Evolutionary conservation across 2,888 invertebrate genomes (phyloP).

Genomic region (Neelides folsomi): DNA sequence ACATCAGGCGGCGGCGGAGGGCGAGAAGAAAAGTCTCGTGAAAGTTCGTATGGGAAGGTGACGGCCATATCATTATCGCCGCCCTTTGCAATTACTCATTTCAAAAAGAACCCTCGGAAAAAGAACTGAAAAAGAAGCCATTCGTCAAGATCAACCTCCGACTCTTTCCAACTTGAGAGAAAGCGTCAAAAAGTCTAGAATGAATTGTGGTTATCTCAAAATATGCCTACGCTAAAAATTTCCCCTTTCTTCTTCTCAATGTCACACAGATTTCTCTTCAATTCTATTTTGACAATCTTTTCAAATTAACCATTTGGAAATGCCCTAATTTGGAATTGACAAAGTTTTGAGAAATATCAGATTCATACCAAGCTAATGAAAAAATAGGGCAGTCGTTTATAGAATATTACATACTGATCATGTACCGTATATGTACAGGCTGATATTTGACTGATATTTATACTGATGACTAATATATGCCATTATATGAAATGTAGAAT

Average conservation of each 20-base stretch:
- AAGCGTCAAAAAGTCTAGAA: too few species aligned
- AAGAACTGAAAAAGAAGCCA: slow-evolving; percentile 27
- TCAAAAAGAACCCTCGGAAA: slow-evolving; percentile 15
- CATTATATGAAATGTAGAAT: too few species aligned
- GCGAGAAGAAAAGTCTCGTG: slow-evolving; percentile 4
- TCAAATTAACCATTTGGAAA: slow-evolving; percentile 21
- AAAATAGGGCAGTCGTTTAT: too few species aligned
- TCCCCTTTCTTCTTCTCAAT: slow-evolving; percentile 14
- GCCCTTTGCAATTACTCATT: slow-evolving; percentile 29
- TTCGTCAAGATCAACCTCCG: slow-evolving; percentile 32
- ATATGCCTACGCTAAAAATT: slow-evolving; percentile 7
- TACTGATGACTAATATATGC: too few species aligned
- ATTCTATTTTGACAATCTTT: slow-evolving; percentile 27
- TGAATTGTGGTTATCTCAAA: too few species aligned
- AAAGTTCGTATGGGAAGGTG: background rate
- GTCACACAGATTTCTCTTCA: slow-evolving; percentile 10
- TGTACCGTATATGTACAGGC: too few species aligned
- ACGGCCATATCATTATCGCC: slow-evolving; percentile 27
- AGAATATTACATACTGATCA: too few species aligned
- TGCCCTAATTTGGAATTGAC: slow-evolving; percentile 12
- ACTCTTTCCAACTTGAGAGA: background rate
- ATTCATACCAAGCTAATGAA: too few species aligned
- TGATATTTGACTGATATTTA: too few species aligned
- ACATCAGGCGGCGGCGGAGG: slow-evolving; percentile 5
- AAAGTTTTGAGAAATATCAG: too few species aligned